Conservation (phyloP, 2,888 invertebrate genomes). For the Clanis bilineata region DNA sequence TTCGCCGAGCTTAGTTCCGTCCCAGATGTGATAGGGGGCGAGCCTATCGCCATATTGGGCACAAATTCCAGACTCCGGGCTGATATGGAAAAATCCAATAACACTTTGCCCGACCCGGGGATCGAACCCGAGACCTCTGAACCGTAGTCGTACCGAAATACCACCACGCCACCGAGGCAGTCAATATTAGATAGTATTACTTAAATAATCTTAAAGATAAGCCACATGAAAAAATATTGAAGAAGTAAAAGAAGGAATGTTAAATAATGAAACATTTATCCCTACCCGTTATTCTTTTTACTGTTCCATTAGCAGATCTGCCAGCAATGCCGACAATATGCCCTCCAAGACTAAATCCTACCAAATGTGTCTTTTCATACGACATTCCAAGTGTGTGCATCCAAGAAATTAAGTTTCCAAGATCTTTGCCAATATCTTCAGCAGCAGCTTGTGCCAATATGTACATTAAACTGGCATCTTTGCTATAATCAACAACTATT, state of each 20-base stretch:
- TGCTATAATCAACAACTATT: constrained; percentile 68
- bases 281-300: constrained; percentile 62
- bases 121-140: too few species aligned
- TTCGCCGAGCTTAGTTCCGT: too few species aligned
- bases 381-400: constrained; percentile 42
- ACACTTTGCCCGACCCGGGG: too few species aligned
- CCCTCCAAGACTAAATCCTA: constrained; percentile 73
- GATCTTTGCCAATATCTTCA: constrained; percentile 44
- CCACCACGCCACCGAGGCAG: too few species aligned
- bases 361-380: constrained; percentile 56
- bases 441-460: constrained; percentile 51
- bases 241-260: not conserved
- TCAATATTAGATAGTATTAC: too few species aligned
- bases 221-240: not conserved
- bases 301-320: constrained; percentile 43
- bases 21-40: too few species aligned
- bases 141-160: too few species aligned
- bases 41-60: too few species aligned
- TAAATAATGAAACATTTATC: too few species aligned
- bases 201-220: too few species aligned
- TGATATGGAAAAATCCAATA: too few species aligned
- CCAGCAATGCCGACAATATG: constrained; percentile 67
- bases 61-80: too few species aligned
- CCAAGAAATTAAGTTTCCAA: constrained; percentile 56
- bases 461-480: constrained; percentile 57